Evolutionary conservation across 2,888 invertebrate genomes (phyloP), one percentile per base, ranked within the genome.

Genomic region (Priocnemis perturbator): DNA sequence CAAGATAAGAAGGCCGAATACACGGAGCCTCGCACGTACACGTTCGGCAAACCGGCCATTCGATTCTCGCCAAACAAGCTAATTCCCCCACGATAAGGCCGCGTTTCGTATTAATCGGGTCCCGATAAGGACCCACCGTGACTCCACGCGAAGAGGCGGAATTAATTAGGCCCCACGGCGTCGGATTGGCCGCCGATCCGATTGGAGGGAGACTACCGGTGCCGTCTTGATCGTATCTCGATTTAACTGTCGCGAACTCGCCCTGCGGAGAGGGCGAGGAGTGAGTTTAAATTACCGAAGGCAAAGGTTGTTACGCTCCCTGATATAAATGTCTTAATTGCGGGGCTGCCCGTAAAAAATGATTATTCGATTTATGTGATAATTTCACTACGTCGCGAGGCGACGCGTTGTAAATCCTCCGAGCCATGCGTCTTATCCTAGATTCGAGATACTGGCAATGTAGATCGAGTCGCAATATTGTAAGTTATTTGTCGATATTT

Each of bases 81-180:
- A 81, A 81, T 83, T 78, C 74, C 77, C 74, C 60, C 30, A 61
- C 67, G 78, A 82, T 82, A 78, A 79, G 69, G 45, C 53, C 20
- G 65, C 63, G 72, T 71, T 71, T 67, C 74, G 71, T 76, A 81
- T 83, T 81, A 81, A 79, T 83, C 79, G 74, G 37, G 55, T 1
- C 44, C 60, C 60, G 83, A 82, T 82, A 81, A 83, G 75, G 66
- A 66, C 61, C 64, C 64, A 71, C 67, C 71, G 78, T 67, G 67
- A 68, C 69, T 64, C 26, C 44, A 55, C 65, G 72, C 67, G 63
- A 74, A 75, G 74, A 74, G 83, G 74, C 78, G 81, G 81, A 83
- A 79, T 82, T 82, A 82, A 82, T 82, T 82, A 79, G 57, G 61
- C 37, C 64, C 61, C 60, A 50, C 21, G 64, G 70, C 57, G 67